Conservation (phyloP, 1,140 invertebrate genomes). For the Saccostrea glomerata region DNA sequence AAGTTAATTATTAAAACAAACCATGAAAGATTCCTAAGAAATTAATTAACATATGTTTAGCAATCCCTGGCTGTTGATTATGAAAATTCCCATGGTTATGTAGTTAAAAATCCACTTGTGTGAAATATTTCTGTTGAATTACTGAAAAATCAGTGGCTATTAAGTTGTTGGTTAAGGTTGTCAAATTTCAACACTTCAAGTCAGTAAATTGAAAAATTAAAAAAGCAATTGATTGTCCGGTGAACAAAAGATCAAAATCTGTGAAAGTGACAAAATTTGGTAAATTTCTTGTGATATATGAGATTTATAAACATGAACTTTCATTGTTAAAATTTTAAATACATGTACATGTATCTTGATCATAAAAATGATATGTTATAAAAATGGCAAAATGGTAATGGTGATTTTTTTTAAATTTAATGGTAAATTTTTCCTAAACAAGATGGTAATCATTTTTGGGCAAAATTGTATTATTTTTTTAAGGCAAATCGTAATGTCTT, state of each 20-base stretch:
- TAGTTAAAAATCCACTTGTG: neutral
- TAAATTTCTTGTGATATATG: neutral
- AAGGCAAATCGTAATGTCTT: too few species aligned
- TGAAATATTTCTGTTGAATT: neutral
- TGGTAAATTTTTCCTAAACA: too few species aligned
- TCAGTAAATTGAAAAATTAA: neutral
- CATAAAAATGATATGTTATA: too few species aligned
- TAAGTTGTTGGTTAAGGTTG: neutral
- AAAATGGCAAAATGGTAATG: neutral
- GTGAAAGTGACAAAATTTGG: neutral
- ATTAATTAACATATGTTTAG: neutral
- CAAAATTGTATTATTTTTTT: too few species aligned
- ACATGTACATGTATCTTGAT: too few species aligned
- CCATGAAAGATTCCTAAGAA: neutral
- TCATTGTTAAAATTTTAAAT: neutral
- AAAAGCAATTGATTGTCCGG: neutral
- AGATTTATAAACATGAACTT: conserved; percentile 16
- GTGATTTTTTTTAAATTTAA: too few species aligned
- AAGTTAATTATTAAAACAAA: neutral
- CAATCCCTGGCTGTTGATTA: neutral
- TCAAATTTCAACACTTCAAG: neutral
- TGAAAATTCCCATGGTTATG: neutral
- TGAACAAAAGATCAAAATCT: neutral
- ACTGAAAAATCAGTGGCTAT: neutral
- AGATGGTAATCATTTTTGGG: too few species aligned